Evolutionary conservation across 2,797 vertebrate genomes (phyloP).

Genomic region (Echeneis naucrates): DNA sequence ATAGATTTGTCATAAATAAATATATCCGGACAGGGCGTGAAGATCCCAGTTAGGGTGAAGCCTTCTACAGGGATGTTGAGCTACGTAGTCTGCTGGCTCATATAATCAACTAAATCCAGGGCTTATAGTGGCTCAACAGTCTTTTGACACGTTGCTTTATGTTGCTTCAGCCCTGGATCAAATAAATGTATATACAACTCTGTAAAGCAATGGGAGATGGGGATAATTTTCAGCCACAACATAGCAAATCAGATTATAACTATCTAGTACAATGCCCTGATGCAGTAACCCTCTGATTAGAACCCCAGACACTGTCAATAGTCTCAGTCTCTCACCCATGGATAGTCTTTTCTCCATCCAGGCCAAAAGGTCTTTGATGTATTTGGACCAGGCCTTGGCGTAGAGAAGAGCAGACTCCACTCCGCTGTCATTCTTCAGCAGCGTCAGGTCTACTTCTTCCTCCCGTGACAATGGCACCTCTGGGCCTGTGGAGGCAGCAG

Average conservation of each 20-base stretch:
- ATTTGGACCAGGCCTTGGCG: constrained; percentile 97
- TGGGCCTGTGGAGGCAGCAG: constrained; percentile 47
- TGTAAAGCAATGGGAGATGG: background rate
- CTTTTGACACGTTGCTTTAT: too few relatives aligned
- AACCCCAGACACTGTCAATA: background rate
- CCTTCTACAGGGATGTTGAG: background rate
- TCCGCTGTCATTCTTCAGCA: constrained; percentile 91
- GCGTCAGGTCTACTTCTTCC: constrained; percentile 90
- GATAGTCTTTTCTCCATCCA: constrained; percentile 96
- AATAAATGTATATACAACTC: constrained; percentile 3
- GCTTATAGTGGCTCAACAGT: background rate
- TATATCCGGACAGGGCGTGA: background rate
- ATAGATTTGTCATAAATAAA: background rate
- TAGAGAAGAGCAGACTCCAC: constrained; percentile 96
- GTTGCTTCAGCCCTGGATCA: background rate
- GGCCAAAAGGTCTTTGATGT: constrained; percentile 93
- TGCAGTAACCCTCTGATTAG: background rate
- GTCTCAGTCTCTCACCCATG: constrained; percentile 87
- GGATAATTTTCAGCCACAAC: too few relatives aligned
- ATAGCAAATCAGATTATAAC: background rate
- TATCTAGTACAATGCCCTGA: background rate
- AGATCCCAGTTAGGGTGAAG: background rate
- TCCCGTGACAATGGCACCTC: constrained; percentile 80
- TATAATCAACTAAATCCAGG: background rate
- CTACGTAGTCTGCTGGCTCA: background rate